Conservation (phyloP, 2,797 vertebrate genomes). For the Xerus rutilus region DNA sequence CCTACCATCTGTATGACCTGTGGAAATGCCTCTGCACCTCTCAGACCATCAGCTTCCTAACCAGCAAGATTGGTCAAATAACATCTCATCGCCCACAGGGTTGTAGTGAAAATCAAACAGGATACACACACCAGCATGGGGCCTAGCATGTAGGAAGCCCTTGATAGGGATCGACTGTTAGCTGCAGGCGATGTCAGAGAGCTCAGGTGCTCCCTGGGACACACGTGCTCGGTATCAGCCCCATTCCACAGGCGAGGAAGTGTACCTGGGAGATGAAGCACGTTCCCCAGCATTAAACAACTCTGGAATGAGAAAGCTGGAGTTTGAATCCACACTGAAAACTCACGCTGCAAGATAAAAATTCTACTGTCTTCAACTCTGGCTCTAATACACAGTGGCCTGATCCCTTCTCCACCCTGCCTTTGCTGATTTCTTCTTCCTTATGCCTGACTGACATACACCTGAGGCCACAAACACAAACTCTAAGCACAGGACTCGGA, state of each 20-base stretch:
- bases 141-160: not conserved
- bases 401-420: not conserved
- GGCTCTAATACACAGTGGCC: not conserved
- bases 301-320: not conserved
- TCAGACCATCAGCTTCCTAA: not conserved
- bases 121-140: not conserved
- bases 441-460: not conserved
- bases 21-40: not conserved
- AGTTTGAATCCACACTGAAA: not conserved
- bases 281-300: not conserved
- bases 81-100: not conserved
- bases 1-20: not conserved
- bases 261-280: not conserved
- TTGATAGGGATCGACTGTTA: not conserved
- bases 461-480: not conserved
- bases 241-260: not conserved
- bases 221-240: too few species aligned
- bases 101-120: not conserved
- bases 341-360: not conserved
- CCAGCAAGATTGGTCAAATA: not conserved
- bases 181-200: not conserved
- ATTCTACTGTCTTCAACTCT: not conserved
- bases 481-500: not conserved
- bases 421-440: not conserved
- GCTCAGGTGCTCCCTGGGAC: not conserved